Percentiles rank a stretch among this genome's conserved stretches.
Conservation (phyloP, 2,113 vertebrate species). For the Corapipo altera region DNA sequence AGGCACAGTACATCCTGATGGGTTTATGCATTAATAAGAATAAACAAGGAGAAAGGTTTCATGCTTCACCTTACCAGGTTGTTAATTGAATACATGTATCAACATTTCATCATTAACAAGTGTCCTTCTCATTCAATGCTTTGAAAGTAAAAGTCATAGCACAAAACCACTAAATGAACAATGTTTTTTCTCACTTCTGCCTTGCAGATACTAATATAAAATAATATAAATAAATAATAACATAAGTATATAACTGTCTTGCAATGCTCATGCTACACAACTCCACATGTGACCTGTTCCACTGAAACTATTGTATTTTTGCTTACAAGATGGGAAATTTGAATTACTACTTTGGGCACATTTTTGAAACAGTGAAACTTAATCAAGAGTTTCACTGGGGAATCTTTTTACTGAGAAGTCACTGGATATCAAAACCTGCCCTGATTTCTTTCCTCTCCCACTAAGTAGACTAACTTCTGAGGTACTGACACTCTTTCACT, state of each 20-base stretch:
- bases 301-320: neutral
- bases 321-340: neutral
- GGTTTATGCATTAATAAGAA: neutral
- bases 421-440: neutral
- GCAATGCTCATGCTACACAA: neutral
- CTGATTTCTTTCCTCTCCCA: neutral
- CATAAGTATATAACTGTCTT: neutral
- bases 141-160: neutral
- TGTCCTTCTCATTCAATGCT: neutral
- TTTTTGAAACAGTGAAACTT: neutral
- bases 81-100: neutral
- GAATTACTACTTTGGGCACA: neutral
- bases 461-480: neutral
- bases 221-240: neutral
- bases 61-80: neutral
- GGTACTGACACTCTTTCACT: neutral
- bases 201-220: neutral
- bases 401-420: neutral
- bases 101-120: neutral
- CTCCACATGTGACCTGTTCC: neutral
- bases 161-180: neutral
- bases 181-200: neutral
- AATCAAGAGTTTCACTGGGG: neutral
- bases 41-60: neutral
- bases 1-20: neutral